Base-by-base conservation (phyloP, 1,140 invertebrate genomes). In the Heliothis virescens region DNA sequence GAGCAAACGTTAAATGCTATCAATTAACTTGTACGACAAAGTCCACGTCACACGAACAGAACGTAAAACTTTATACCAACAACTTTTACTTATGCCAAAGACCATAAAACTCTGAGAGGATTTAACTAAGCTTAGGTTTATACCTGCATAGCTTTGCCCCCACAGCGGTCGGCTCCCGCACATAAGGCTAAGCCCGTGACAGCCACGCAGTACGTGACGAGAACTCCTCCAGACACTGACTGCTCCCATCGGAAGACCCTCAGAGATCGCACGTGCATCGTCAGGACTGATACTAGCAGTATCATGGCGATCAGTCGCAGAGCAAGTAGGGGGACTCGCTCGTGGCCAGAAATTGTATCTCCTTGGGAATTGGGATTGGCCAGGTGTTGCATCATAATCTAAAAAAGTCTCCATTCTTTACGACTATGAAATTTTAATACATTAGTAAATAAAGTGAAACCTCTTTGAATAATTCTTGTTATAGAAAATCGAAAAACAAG, bases 171-270 rank as follows among this genome's bases (percentile, higher is more conserved):
- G 3, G 60, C 52, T 2, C 85, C 89, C 3, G 89, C 85, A 67
- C 87, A 89, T 18, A 93, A 41, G 2, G 86, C 82, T 18, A 92
- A 62, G 3, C 89, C 91, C 0, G 87, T 12, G 10, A 73, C 67
- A 0, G 87, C 83, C 12, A 94, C 79, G 21, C 55, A 80, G 52
- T 89, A 94, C 3, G 90, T 88, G 1, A 92, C 87, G 1, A 92
- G 59, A 5, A 94, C 65, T 4, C 91, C 92, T 1, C 89, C 91
- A 29, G 87, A 83, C 26, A 92, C 87, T 0, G 89, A 88, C 16
- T 88, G 85, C 74, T 94, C 92, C 91, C 90, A 94, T 0, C 89
- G 84, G 48, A 92, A 92, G 16, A 91, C 84, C 18, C 87, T 83
- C 69, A 93, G 13, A 1, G 89, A 90, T 0, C 89, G 83, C 5